Percentiles rank a stretch among this genome's conserved stretches.
Evolutionary conservation across 2,113 vertebrate genomes (phyloP).

Genomic region (Mormyrus lacerda): DNA sequence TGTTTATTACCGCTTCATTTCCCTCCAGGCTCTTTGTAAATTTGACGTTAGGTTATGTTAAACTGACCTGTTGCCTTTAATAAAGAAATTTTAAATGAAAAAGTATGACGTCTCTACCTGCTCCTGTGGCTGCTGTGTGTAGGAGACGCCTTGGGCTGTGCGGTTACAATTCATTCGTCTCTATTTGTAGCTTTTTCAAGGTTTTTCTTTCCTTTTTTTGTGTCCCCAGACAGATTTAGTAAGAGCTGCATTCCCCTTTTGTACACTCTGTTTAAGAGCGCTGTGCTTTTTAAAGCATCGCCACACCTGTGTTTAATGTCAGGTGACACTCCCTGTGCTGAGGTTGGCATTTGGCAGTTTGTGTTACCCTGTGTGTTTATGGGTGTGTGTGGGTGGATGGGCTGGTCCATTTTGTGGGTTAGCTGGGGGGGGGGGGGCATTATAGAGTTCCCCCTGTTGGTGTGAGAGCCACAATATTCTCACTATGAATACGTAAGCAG

Average conservation of each 20-base stretch:
- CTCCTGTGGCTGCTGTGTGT: not conserved
- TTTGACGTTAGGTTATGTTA: not conserved
- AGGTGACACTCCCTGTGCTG: not conserved
- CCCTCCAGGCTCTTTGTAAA: not conserved
- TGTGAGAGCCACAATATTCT: not conserved
- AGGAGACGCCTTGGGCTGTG: not conserved
- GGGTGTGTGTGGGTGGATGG: not conserved
- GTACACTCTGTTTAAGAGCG: not conserved
- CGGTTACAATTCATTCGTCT: not conserved
- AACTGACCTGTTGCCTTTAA: not conserved
- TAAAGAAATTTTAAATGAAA: not conserved
- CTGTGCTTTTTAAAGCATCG: not conserved
- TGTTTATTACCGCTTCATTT: not conserved
- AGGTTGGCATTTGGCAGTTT: not conserved
- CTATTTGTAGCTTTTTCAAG: not conserved
- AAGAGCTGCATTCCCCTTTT: not conserved
- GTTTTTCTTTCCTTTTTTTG: not conserved
- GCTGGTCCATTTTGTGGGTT: not conserved
- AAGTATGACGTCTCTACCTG: not conserved
- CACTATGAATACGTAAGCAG: not conserved
- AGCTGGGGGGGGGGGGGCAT: not conserved
- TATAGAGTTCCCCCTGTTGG: not conserved
- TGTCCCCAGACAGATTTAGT: not conserved
- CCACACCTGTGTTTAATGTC: not conserved
- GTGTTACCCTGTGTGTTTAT: not conserved